These are phyloP conservation scores for Pagrus major DNA, from an alignment of 2,113 vertebrate species.

Conservation along the genomic window DNA sequence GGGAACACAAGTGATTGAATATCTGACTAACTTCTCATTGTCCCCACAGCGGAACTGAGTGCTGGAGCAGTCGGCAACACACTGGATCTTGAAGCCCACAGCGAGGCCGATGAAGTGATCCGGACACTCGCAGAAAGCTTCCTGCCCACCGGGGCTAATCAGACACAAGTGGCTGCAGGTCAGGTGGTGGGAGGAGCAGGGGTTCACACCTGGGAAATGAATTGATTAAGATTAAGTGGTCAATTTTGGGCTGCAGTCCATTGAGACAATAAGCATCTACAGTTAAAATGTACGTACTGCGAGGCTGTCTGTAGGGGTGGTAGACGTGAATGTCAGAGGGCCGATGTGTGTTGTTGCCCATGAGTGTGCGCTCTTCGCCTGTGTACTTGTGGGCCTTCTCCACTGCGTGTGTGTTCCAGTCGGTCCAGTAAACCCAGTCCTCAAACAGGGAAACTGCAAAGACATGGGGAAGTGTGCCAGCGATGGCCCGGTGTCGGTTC, in stretches of 20 bases:
- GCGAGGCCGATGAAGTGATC: constrained; percentile 77
- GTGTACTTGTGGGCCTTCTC: constrained; percentile 83
- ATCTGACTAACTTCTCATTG: constrained; percentile 78
- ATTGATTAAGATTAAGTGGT: background rate
- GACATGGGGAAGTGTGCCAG: constrained; percentile 78
- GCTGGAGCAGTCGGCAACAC: constrained; percentile 83
- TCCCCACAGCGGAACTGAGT: constrained; percentile 84
- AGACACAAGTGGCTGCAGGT: constrained; percentile 83
- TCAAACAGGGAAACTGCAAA: constrained; percentile 80
- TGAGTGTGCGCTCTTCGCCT: constrained; percentile 70
- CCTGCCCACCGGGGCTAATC: constrained; percentile 75
- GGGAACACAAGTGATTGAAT: background rate
- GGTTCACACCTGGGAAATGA: constrained; percentile 74
- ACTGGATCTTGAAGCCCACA: constrained; percentile 78
- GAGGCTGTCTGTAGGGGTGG: constrained; percentile 82
- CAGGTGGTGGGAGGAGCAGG: constrained; percentile 72
- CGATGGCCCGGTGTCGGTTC: constrained; percentile 78
- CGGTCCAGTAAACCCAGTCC: constrained; percentile 82
- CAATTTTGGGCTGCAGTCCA: background rate
- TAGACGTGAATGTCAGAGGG: constrained; percentile 78
- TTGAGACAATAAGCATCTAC: background rate
- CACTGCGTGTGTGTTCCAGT: constrained; percentile 82
- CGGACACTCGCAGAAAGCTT: constrained; percentile 76
- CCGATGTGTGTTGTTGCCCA: constrained; percentile 84
- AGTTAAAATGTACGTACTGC: constrained; percentile 53